Evolutionary conservation across 2,113 vertebrate genomes (phyloP), one percentile per base, ranked within the genome.

Genomic region (Columba livia): DNA sequence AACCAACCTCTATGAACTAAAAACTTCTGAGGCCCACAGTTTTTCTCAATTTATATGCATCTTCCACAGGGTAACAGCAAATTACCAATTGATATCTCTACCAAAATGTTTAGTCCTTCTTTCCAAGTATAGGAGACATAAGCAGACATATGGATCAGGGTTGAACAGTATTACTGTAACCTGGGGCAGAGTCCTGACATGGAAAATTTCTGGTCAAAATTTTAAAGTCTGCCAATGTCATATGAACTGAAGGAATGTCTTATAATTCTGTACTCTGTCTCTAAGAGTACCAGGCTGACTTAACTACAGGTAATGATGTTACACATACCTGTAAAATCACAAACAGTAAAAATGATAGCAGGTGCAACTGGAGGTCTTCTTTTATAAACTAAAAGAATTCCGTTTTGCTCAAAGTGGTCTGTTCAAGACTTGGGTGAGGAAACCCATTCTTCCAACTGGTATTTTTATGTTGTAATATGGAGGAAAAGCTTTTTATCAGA

Each of bases 101-200:
- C 20, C 23, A 54, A 90, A 96, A 67, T 51, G 20, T 51, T 23
- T 67, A 78, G 12, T 67, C 34, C 25, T 64, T 80, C 44, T 23
- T 90, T 90, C 50, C 13, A 84, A 92, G 51, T 31, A 67, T 14
- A 36, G n/a, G 3, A 85, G n/a, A 88, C 57, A 17, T 47, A 77
- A 91, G 38, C 11, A 65, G 60, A 44, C 6, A 13, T 61, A 28
- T 48, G 40, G 34, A 81, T 85, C 14, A 69, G 25, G 14, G 29
- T 20, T 51, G 38, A 84, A 71, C 6, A 44, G 25, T 47, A 84
- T 88, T 80, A 28, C 21, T 21, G 29, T 44, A 88, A 86, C 53
- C 89, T 28, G 50, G 87, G 93, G 87, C 56, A 81, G 88, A 84
- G 56, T 61, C 69, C 56, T 96, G 90, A 71, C 85, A 89, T 38